phyloP scores from a whole-genome alignment of 1,140 invertebrate species.

The Galleria mellonella region DNA sequence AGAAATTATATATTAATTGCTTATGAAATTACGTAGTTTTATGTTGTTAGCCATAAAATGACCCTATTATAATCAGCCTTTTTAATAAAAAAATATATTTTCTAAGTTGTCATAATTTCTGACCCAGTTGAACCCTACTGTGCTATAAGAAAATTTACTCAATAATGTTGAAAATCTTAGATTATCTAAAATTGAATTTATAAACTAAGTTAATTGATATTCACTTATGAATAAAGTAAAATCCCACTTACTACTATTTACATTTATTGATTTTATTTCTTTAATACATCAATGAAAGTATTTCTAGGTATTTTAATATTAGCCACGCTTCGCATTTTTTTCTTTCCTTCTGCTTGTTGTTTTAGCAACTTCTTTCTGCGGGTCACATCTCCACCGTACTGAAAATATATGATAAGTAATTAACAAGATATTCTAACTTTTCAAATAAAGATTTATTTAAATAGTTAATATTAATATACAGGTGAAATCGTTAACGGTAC shows the following conservation, averaged over 20 bases:
- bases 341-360: constrained; percentile 94
- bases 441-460: too few species aligned
- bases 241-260: too few species aligned
- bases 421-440: too few species aligned
- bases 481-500: too few species aligned
- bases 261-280: constrained; percentile 76
- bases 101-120: constrained; percentile 8
- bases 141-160: too few species aligned
- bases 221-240: too few species aligned
- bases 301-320: constrained; percentile 94
- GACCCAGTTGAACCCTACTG: too few species aligned
- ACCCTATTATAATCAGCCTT: constrained; percentile 19
- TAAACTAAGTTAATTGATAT: too few species aligned
- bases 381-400: constrained; percentile 96
- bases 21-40: constrained; percentile 8
- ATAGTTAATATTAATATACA: too few species aligned
- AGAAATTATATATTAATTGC: constrained; percentile 3
- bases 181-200: too few species aligned
- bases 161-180: too few species aligned
- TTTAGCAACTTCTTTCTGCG: constrained; percentile 92
- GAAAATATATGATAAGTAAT: too few species aligned
- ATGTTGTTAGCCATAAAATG: constrained; percentile 12
- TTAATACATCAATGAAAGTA: constrained; percentile 95
- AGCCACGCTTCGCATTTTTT: constrained; percentile 91
- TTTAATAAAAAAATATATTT: constrained; percentile 26